Evolutionary conservation across 1,140 invertebrate species (phyloP).

Genomic region (Carcinoscorpius rotundicauda): DNA sequence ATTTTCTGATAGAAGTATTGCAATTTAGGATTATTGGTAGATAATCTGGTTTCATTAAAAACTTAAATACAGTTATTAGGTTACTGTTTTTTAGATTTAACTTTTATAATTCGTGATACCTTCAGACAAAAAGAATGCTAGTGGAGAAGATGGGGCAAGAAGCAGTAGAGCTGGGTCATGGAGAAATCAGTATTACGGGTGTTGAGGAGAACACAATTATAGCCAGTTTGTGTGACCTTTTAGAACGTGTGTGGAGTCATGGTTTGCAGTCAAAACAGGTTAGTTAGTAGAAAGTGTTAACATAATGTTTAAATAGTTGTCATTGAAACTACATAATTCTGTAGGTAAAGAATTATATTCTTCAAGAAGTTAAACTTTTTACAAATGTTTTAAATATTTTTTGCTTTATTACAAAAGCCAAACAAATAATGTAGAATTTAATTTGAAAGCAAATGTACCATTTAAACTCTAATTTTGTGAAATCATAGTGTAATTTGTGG

Average conservation of each 20-base stretch:
- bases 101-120: conserved; percentile 2
- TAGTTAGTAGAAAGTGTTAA: background rate
- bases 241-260: conserved; percentile 97
- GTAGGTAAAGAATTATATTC: no score
- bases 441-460: no score
- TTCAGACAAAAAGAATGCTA: conserved; percentile 91
- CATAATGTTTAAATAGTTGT: background rate
- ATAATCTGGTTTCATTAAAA: no score
- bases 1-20: no score
- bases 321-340: background rate
- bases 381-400: no score
- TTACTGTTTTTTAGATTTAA: conserved; percentile 4
- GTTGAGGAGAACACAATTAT: conserved; percentile 97
- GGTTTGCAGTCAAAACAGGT: conserved; percentile 86
- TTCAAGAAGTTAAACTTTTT: no score
- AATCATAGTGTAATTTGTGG: no score
- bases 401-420: no score
- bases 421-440: no score
- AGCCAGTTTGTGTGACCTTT: conserved; percentile 88
- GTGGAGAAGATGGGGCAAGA: conserved; percentile 97
- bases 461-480: no score
- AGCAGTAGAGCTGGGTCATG: conserved; percentile 65
- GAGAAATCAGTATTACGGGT: conserved; percentile 46
- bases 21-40: no score
- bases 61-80: conserved; percentile 57